Conservation (phyloP, 2,888 invertebrate species). For the Zaprionus bogoriensis region DNA sequence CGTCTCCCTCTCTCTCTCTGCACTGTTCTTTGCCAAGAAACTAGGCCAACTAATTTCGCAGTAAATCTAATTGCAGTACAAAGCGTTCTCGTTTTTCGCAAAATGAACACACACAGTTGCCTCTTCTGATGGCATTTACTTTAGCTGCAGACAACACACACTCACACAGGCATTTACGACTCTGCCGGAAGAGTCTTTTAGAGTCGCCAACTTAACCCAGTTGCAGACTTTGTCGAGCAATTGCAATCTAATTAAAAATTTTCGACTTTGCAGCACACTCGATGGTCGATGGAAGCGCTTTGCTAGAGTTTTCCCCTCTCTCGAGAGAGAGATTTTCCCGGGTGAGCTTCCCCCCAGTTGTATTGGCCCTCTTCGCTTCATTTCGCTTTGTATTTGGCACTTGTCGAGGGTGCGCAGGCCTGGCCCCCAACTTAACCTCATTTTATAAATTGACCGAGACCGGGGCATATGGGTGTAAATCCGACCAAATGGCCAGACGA, state of each 20-base stretch:
- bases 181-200: background rate
- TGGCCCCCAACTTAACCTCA: constrained; percentile 56
- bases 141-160: background rate
- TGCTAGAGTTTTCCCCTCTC: constrained; percentile 4
- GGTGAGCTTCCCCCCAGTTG: constrained; percentile 19
- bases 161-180: background rate
- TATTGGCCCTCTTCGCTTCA: too few relatives aligned
- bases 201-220: constrained; percentile 22
- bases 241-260: constrained; percentile 67
- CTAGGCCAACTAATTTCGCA: constrained; percentile 23
- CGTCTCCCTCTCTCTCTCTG: background rate
- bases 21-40: background rate
- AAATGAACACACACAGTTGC: constrained; percentile 32
- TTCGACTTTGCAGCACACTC: constrained; percentile 40
- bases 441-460: constrained; percentile 68
- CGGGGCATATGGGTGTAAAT: constrained; percentile 71
- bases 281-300: constrained; percentile 19
- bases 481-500: constrained; percentile 62
- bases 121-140: constrained; percentile 13
- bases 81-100: constrained; percentile 11
- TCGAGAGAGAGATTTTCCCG: too few relatives aligned
- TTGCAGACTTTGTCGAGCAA: constrained; percentile 24
- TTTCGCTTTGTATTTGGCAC: constrained; percentile 34
- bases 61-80: constrained; percentile 25
- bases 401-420: constrained; percentile 19